Evolutionary conservation across 2,888 invertebrate species (phyloP).

Genomic region (Heteromurus nitidus): DNA sequence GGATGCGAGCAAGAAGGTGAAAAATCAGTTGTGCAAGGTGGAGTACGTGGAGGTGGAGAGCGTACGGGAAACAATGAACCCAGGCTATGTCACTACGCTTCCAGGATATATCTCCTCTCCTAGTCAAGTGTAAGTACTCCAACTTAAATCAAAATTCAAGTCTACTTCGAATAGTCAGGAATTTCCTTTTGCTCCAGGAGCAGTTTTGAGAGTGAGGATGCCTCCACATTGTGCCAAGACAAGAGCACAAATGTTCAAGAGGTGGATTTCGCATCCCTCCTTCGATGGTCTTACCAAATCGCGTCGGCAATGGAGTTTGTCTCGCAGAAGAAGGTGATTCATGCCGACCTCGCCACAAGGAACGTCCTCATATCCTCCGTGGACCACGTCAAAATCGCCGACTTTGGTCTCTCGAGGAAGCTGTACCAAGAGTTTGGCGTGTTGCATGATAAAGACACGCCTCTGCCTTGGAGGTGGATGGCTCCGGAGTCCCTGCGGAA

Average conservation of each 20-base stretch:
- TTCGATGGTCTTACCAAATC: conserved; percentile 47
- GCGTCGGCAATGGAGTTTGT: conserved; percentile 55
- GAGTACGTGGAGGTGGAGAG: background rate
- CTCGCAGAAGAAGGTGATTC: conserved; percentile 29
- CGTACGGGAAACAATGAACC: background rate
- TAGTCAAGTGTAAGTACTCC: background rate
- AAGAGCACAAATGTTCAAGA: background rate
- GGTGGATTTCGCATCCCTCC: background rate
- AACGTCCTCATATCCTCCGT: conserved; percentile 30
- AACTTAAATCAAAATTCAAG: background rate
- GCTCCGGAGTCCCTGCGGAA: conserved; percentile 35
- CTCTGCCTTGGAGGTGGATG: conserved; percentile 53
- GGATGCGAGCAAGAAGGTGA: background rate
- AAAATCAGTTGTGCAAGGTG: background rate
- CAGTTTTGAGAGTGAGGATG: background rate
- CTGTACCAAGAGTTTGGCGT: conserved; percentile 42
- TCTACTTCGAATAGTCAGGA: no score
- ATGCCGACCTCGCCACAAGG: conserved; percentile 48
- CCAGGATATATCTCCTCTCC: no score
- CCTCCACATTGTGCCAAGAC: background rate
- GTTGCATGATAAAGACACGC: conserved; percentile 41
- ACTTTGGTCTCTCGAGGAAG: conserved; percentile 55
- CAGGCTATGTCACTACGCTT: conserved; percentile 12
- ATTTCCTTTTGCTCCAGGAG: no score
- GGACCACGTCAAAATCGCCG: conserved; percentile 44